Conservation (phyloP, 1,140 invertebrate species). For the Medauroidea extradentata region DNA sequence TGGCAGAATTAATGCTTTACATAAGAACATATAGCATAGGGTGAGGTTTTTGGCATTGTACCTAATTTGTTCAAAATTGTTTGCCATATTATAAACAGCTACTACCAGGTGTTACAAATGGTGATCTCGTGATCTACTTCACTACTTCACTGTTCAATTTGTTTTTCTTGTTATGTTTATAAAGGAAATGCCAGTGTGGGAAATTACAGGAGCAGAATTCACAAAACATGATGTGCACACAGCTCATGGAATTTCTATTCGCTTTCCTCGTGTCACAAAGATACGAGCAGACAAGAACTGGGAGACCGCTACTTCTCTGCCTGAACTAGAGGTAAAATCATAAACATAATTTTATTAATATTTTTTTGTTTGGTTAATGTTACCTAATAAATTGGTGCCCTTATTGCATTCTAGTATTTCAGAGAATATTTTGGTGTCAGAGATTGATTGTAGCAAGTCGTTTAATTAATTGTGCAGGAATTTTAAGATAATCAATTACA, state of each 20-base stretch:
- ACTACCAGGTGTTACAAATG: too few relatives aligned
- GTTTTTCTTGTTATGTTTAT: background rate
- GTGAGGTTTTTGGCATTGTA: too few relatives aligned
- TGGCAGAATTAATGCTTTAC: too few relatives aligned
- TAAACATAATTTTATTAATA: background rate
- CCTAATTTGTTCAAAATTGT: too few relatives aligned
- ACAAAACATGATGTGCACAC: slow-evolving; percentile 83
- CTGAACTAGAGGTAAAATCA: slow-evolving; percentile 54
- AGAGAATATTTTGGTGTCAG: too few relatives aligned
- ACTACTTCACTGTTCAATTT: too few relatives aligned
- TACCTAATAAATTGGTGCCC: background rate
- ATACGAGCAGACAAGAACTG: slow-evolving; percentile 81
- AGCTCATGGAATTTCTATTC: slow-evolving; percentile 85
- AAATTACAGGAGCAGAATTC: slow-evolving; percentile 90
- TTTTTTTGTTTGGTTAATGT: background rate
- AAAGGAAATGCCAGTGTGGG: slow-evolving; percentile 70
- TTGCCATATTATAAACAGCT: too few relatives aligned
- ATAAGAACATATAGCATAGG: too few relatives aligned
- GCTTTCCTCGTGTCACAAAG: slow-evolving; percentile 84
- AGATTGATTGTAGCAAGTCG: too few relatives aligned
- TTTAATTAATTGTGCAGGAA: too few relatives aligned
- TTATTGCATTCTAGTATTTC: background rate
- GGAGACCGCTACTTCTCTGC: slow-evolving; percentile 73
- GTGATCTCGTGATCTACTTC: too few relatives aligned
- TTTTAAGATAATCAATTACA: too few relatives aligned